Percentiles rank a stretch among this genome's conserved stretches.
These are phyloP conservation scores for Alloscopus bannaensis DNA, from an alignment of 2,888 invertebrate species.

Conservation along the genomic window DNA sequence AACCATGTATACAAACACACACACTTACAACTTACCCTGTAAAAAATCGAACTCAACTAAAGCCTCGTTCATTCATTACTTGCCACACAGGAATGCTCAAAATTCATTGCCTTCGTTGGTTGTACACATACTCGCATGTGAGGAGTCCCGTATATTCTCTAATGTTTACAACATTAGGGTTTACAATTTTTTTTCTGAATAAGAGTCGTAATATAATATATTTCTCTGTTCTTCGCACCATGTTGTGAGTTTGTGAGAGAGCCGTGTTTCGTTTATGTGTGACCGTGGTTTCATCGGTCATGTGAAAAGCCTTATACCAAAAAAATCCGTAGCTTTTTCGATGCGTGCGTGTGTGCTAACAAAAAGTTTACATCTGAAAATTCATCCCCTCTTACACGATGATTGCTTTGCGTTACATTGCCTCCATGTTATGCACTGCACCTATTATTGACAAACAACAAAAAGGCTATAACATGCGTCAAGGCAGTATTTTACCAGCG, in stretches of 20 bases:
- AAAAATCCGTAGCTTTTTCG: background rate
- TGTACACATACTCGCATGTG: background rate
- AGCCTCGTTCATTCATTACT: no score
- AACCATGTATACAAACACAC: no score
- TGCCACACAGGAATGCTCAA: no score
- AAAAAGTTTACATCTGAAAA: no score
- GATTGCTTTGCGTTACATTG: background rate
- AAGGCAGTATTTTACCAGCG: no score
- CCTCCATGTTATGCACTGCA: background rate
- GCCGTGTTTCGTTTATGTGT: no score
- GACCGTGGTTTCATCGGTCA: conserved; percentile 44
- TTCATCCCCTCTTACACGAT: background rate
- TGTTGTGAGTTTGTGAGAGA: conserved; percentile 20
- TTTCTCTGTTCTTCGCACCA: conserved; percentile 41
- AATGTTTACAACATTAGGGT: background rate
- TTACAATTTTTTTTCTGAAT: conserved; percentile 23
- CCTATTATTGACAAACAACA: conserved; percentile 8
- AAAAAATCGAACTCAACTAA: no score
- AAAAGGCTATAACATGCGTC: conserved; percentile 13
- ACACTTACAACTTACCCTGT: no score
- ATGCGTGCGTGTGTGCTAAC: background rate
- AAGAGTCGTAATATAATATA: conserved; percentile 22
- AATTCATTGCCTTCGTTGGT: no score
- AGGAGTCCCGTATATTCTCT: no score
- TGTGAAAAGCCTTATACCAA: background rate